Evolutionary conservation across 2,888 invertebrate genomes (phyloP), one percentile per base, ranked within the genome.

Genomic region (Tetramorium bicarinatum): DNA sequence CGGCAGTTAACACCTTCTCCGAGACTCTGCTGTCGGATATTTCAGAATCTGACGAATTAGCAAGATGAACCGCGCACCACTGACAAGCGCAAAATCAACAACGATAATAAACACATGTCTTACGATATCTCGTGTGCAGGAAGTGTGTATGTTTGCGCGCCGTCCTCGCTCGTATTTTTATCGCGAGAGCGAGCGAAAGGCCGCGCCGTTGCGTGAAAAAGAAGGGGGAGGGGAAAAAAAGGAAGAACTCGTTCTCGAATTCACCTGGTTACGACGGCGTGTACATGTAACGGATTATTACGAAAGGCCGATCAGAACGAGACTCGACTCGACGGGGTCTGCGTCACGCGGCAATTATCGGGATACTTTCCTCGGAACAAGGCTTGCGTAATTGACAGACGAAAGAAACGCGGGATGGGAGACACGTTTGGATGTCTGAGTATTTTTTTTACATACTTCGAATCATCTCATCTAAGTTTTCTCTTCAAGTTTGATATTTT

Each of bases 241-340:
- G 15, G 15, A 47, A 52, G 62, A 84, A 84, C 81, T 75, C 59
- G 83, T 77, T 62, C 29, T 85, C 67, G 82, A 83, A 80, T 83
- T 80, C 82, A 83, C 71, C 64, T 64, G 49, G 62, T 86, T 83
- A 84, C 75, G 86, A 47, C 71, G 64, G 41, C 52, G 49, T 47
- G 71, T 54, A 69, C 77, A 59, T 77, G 84, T 88, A 87, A 88
- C 21, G 34, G 59, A 85, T 88, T 88, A 85, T 85, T 88, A 85
- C 85, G 88, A 83, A 88, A 88, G 71, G 6, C 21, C 77, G 85
- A 87, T 86, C 52, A 69, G 71, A 86, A 74, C 75, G 86, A 84
- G 72, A 84, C 74, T 79, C 83, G 83, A 64, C 66, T 79, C 79
- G 54, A 25, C 71, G 67, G 25, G 54, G 66, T 52, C 66, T 71